Conservation (phyloP, 2,888 invertebrate species). For the Amiota mariae region DNA sequence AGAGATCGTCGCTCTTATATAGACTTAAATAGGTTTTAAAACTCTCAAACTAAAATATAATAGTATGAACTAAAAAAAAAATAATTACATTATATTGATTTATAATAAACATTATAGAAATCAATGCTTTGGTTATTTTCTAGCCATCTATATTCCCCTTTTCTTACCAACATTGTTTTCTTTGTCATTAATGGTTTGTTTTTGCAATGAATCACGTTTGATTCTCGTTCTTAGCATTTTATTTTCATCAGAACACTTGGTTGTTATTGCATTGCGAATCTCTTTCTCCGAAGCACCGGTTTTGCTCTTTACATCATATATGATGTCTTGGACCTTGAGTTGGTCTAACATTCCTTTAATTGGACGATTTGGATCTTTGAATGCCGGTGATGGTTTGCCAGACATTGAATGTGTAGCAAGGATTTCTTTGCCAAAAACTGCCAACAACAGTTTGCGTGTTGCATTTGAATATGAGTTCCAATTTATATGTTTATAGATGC, state of each 20-base stretch:
- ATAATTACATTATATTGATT: no score
- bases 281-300: constrained; percentile 76
- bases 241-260: no score
- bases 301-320: constrained; percentile 75
- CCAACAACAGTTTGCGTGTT: constrained; percentile 76
- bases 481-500: constrained; percentile 74
- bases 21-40: no score
- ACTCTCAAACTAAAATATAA: no score
- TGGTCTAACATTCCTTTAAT: constrained; percentile 74
- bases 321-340: constrained; percentile 76
- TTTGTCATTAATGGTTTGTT: no score
- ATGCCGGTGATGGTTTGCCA: no score
- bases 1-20: no score
- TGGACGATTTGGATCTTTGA: constrained; percentile 69
- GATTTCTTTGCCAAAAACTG: constrained; percentile 76
- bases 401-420: constrained; percentile 78
- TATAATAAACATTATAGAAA: no score
- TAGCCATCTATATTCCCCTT: no score
- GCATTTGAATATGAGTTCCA: constrained; percentile 76
- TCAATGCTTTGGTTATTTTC: no score
- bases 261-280: constrained; percentile 78
- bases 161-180: no score
- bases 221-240: constrained; percentile 75
- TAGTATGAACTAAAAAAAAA: no score
- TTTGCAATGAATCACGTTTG: constrained; percentile 48